Evolutionary conservation across 2,113 vertebrate genomes (phyloP).

Genomic region (Ceratotherium simum): DNA sequence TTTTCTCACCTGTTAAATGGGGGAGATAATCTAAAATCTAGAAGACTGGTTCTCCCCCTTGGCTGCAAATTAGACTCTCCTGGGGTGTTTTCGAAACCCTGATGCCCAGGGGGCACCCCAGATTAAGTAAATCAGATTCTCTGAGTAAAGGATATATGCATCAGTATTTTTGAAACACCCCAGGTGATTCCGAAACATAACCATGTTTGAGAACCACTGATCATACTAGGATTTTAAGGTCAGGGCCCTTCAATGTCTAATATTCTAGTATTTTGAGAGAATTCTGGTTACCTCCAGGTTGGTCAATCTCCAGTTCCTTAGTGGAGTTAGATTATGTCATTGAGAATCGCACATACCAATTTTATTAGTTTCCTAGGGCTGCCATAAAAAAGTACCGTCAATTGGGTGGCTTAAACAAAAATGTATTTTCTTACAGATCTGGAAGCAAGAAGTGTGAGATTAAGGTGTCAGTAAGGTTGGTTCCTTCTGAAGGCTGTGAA

Average conservation of each 20-base stretch:
- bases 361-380: background rate
- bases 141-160: background rate
- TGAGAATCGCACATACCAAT: background rate
- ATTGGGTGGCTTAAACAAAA: background rate
- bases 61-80: background rate
- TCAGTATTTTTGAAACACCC: background rate
- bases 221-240: background rate
- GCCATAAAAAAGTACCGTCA: background rate
- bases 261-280: background rate
- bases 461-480: background rate
- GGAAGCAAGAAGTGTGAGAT: background rate
- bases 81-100: background rate
- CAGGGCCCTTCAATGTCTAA: background rate
- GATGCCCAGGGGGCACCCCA: background rate
- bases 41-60: background rate
- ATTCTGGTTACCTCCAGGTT: background rate
- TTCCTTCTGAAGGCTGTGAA: background rate
- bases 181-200: background rate
- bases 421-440: background rate
- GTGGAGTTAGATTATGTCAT: background rate
- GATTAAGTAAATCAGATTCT: conserved; percentile 33
- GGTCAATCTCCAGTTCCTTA: background rate
- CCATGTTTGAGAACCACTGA: background rate
- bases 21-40: background rate
- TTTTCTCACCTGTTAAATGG: conserved; percentile 21